Evolutionary conservation across 2,888 invertebrate genomes (phyloP), one percentile per base, ranked within the genome.

Genomic region (Trissonchulus sp.): DNA sequence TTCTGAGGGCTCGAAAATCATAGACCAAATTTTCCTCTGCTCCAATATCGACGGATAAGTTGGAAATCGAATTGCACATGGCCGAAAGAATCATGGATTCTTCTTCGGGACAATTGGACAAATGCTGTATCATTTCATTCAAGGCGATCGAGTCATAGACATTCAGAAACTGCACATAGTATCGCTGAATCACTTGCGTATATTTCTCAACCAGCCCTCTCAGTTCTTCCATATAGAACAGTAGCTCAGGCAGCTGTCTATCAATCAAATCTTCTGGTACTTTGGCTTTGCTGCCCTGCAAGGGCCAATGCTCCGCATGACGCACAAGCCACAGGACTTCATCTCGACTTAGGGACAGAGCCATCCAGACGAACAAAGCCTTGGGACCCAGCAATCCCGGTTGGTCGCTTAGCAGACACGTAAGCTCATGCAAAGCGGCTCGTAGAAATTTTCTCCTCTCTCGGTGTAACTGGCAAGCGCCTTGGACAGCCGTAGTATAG

Each of bases 211-310:
- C 93, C 74, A 99, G 87, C 34, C 88, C 88, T 81, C 98, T 89
- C 73, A 99, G 86, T 85, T 99, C 99, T 85, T 98, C 96, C 91
- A 99, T 97, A 83, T 98, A 96, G 84, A 98, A 99, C 8, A 99
- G 87, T 68, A 99, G 87, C 85, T 99, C 99, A 0, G 99, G 98
- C 65, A 99, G 88, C 84, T 97, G 97, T 36, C 71, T 30, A 36
- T 69, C 71, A 36, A 69, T 69, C 31, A 69, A 34, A 69, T 69
- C 71, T 36, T 69, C 71, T 8, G 71, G 71, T n/a, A 69, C 2
- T 36, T 69, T 69, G 28, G 71, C 71, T 69, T 69, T 69, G 36
- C 33, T 33, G 37, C 71, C 71, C 37, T 69, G 71, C 75, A 89
- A 88, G 0, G 97, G 97, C 60, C 94, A 95, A 87, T 97, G 96